phyloP scores from a whole-genome alignment of 1,140 invertebrate genomes.

The Calephelis virginiensis region DNA sequence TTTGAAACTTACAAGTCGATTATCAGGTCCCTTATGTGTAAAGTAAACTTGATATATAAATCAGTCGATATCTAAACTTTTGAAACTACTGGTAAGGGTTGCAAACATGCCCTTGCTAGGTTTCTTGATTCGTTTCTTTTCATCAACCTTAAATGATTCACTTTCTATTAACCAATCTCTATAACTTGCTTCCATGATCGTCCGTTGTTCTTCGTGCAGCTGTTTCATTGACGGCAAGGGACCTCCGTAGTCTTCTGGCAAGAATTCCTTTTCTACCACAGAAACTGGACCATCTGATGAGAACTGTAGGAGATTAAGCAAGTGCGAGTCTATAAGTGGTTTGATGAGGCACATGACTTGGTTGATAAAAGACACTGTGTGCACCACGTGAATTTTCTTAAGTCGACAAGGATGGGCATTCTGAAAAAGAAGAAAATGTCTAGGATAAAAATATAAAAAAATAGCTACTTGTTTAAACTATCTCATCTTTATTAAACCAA shows the following conservation, averaged over 20 bases:
- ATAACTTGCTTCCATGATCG: slow-evolving; percentile 71
- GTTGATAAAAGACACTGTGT: slow-evolving; percentile 81
- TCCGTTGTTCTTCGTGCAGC: slow-evolving; percentile 69
- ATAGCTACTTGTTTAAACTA: no score
- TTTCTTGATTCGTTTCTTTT: slow-evolving; percentile 75
- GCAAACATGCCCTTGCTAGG: slow-evolving; percentile 73
- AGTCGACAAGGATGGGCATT: slow-evolving; percentile 80
- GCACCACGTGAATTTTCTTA: slow-evolving; percentile 80
- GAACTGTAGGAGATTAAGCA: slow-evolving; percentile 79
- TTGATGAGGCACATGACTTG: slow-evolving; percentile 81
- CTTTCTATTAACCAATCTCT: slow-evolving; percentile 74
- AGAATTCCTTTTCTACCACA: slow-evolving; percentile 65
- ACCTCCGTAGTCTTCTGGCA: slow-evolving; percentile 76
- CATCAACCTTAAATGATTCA: slow-evolving; percentile 71
- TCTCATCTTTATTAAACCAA: no score
- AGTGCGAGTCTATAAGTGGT: slow-evolving; percentile 79
- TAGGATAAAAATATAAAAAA: no score
- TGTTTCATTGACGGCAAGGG: slow-evolving; percentile 64
- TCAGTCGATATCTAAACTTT: slow-evolving; percentile 73
- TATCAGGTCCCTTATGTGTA: slow-evolving; percentile 2
- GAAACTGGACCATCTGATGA: slow-evolving; percentile 70
- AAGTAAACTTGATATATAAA: background rate
- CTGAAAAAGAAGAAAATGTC: slow-evolving; percentile 57
- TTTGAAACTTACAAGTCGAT: background rate
- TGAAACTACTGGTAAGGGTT: slow-evolving; percentile 67